Evolutionary conservation across 37 sponge, comb jelly and placozoan species (phyloP).

Genomic region (Aphrocallistes beatrix): DNA sequence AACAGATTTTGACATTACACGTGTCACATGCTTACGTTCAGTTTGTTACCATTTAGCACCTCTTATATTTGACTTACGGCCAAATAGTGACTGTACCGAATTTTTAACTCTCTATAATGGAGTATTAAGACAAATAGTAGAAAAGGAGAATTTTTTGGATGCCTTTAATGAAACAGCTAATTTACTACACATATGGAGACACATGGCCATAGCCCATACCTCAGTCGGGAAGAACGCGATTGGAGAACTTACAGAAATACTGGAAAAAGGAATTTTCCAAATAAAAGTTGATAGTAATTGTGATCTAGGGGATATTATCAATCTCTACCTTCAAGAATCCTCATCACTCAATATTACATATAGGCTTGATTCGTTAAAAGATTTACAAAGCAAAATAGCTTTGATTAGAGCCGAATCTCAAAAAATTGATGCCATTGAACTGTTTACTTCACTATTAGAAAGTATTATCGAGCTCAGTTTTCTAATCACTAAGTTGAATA

Average conservation of each 20-base stretch:
- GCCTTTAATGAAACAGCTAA: slow-evolving; percentile 7
- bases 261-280: not conserved
- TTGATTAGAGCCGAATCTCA: not conserved
- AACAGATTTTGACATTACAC: not conserved
- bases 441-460: not conserved
- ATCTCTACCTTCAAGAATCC: not conserved
- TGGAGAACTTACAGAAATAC: not conserved
- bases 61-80: not conserved
- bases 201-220: not conserved
- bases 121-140: not conserved
- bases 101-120: not conserved
- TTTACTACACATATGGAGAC: not conserved
- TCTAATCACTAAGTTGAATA: not conserved
- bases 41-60: not conserved
- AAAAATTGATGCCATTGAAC: not conserved
- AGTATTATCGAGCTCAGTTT: not conserved
- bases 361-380: not conserved
- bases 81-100: not conserved
- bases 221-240: not conserved
- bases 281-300: not conserved
- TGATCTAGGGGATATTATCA: not conserved
- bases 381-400: not conserved
- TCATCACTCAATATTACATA: not conserved
- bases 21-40: not conserved
- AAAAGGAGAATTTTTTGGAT: not conserved